Base-by-base conservation (phyloP, 2,113 vertebrate genomes). In the Indicator maculatus region DNA sequence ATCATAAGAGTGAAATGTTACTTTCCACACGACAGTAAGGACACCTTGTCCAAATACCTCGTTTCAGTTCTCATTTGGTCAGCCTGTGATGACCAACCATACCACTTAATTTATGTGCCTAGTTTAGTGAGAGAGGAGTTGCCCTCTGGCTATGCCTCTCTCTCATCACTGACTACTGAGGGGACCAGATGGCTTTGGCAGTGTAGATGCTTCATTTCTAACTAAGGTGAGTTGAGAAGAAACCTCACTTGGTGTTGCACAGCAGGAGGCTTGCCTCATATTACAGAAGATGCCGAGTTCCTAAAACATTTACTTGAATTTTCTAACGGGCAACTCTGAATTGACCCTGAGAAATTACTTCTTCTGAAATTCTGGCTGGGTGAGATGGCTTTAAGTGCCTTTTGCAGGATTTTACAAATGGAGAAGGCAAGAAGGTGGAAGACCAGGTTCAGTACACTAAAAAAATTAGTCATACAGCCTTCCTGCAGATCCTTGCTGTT, bases 141-240 rank as follows among this genome's bases (percentile, higher is more conserved):
- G 53, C 19, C 33, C 38, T 60, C 30, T 45, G 73, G n/a, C 5
- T 5, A 12, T 0, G 1, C 55, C 44, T 56, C 50, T 55, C 60
- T 55, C 60, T 77, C 52, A 36, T 44, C 41, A 38, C n/a, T 74
- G 72, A 15, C 41, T 27, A 2, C 2, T 0, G 0, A 19, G 27
- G 39, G 18, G 10, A 50, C 2, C 0, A 1, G 15, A 6, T 47
- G 39, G 76, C 61, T 36, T 13, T 47, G 38, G 24, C 4, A 17
- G 72, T 36, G 30, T 5, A 71, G 73, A 27, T 64, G 44, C 61
- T 65, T 75, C 3, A 60, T 65, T 89, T 47, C 70, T 38, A 8
- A 50, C 55, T 38, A 1, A 44, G 69, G 59, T 20, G n/a, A 73
- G 56, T 23, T 19, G n/a, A 44, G 72, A 16, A 30, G 45, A 83